Base-by-base conservation (phyloP, 2,113 vertebrate genomes). In the Cinclus cinclus region DNA sequence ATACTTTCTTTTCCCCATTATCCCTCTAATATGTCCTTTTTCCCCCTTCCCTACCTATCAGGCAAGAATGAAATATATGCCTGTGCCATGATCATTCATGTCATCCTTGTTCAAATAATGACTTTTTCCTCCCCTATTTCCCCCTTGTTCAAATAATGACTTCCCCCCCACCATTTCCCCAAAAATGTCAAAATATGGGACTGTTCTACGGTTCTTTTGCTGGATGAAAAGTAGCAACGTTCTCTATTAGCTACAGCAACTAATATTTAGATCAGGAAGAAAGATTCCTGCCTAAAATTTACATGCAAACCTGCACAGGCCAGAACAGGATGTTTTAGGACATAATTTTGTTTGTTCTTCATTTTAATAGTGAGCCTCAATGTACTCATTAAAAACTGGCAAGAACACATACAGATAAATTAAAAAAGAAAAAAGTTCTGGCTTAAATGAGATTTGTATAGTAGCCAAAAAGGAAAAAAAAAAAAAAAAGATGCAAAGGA, bases 331-430 rank as follows among this genome's bases (percentile, higher is more conserved):
- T 89, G 50, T 52, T 94, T 96, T 91, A 89, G 20, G 80, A 79
- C 56, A 89, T 22, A n/a, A 75, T 82, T 84, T 89, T 91, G 80
- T 94, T 95, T 89, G 77, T 91, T 89, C 70, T 79, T 89, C 64
- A 78, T 41, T 85, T 87, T 91, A 87, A 87, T 50, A 85, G 65
- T 39, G 71, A 90, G 58, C 41, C n/a, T 59, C 59, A 71, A 73
- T 58, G 49, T 81, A 76, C 24, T 83, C 75, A 87, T 79, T 94
- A 82, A 89, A 85, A 58, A 69, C 31, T 94, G 93, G 81, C 74
- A 96, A 81, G 65, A 85, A 91, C 13, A 56, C 8, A 73, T 2
- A 73, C 6, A 64, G 17, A 62, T 68, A 84, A 27, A 47, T 70
- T 84, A 10, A 11, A 67, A 81, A 44, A 15, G 1, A 82, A 41